These are phyloP conservation scores for Microtus ochrogaster DNA, from an alignment of 2,113 vertebrate species.

Conservation along the genomic window DNA sequence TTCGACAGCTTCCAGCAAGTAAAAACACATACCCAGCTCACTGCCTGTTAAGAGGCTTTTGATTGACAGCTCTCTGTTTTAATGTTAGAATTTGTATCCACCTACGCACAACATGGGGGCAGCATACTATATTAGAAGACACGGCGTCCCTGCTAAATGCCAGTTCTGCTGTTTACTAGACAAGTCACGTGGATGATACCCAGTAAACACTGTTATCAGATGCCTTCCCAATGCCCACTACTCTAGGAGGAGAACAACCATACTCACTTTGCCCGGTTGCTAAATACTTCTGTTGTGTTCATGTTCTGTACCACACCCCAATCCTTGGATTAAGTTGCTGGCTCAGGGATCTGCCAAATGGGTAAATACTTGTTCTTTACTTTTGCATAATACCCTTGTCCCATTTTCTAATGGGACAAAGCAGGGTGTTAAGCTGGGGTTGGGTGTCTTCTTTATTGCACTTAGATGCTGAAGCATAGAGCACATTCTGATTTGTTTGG, in stretches of 20 bases:
- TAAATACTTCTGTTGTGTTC: neutral
- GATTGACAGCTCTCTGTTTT: neutral
- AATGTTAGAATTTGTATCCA: neutral
- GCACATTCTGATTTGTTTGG: fast-evolving
- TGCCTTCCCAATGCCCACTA: fast-evolving
- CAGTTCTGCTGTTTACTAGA: neutral
- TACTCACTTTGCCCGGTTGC: neutral
- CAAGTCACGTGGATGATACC: neutral
- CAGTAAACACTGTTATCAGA: fast-evolving
- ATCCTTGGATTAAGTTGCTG: neutral
- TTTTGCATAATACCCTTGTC: neutral
- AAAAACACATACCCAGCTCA: neutral
- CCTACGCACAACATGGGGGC: neutral
- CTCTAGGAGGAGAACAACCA: fast-evolving
- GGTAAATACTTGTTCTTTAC: neutral
- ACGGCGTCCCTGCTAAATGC: neutral
- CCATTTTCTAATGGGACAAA: neutral
- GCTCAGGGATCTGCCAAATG: neutral
- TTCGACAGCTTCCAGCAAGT: neutral
- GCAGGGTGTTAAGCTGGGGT: neutral
- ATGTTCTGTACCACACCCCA: fast-evolving
- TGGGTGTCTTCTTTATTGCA: neutral
- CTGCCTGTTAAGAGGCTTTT: neutral
- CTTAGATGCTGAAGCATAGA: neutral
- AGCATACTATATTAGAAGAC: neutral